A percentile compares a stretch with the other conserved stretches of the same genome.
phyloP scores from a whole-genome alignment of 2,113 vertebrate species.

The Prochilodus magdalenae region DNA sequence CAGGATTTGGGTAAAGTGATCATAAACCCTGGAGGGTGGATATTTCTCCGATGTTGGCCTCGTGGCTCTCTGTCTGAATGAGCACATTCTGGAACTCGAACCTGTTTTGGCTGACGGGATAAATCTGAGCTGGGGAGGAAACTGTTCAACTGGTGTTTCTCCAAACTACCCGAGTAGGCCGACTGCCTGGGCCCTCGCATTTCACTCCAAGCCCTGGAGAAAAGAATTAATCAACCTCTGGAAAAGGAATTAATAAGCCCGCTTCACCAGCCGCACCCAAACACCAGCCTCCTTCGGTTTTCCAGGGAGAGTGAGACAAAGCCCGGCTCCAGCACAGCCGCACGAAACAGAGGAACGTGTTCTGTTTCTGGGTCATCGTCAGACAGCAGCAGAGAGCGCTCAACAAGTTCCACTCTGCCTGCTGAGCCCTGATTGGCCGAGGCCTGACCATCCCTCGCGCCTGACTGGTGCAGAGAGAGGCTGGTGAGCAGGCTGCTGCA shows the following conservation, averaged over 20 bases:
- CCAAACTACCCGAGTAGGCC: no score
- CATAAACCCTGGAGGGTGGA: no score
- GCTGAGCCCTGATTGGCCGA: conserved; percentile 64
- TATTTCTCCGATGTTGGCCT: no score
- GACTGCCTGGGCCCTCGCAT: no score
- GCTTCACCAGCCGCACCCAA: background rate
- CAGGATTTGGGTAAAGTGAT: no score
- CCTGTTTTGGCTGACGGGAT: no score
- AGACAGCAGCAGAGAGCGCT: conserved; percentile 16
- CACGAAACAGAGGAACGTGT: background rate
- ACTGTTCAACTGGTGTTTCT: no score
- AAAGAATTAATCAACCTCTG: background rate
- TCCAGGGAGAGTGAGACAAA: background rate
- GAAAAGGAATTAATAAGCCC: background rate
- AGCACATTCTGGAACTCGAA: no score
- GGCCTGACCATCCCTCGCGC: conserved; percentile 48
- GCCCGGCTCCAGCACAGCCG: background rate
- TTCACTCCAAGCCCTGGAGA: no score
- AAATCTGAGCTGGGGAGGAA: no score
- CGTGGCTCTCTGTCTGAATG: no score
- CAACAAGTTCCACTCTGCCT: conserved; percentile 39
- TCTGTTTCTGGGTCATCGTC: conserved; percentile 34
- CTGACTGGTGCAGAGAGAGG: conserved; percentile 23
- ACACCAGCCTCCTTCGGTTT: background rate
- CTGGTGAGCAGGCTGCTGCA: conserved; percentile 35